Evolutionary conservation across 2,113 vertebrate genomes (phyloP), one percentile per base, ranked within the genome.

Genomic region (Gambusia holbrooki): DNA sequence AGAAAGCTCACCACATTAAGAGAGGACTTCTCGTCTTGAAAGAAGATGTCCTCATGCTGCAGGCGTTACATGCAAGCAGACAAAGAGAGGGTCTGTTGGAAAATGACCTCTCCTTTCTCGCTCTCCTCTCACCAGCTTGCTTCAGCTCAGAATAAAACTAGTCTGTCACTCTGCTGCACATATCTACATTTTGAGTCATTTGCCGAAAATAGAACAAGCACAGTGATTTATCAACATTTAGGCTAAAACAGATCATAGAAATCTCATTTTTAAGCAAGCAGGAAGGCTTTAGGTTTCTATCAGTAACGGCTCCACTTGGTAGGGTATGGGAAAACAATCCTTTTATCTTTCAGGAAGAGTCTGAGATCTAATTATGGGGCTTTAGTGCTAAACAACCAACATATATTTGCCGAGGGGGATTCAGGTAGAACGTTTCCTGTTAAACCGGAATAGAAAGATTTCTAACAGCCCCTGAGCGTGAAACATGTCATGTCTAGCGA

Each of bases 41-140:
- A 98, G 22, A 92, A 94, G 92, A 99, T 98, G 93, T 98, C 96
- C 90, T 95, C 96, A 88, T 99, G 98, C 97, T 98, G 92, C 71
- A 91, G 72, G 68, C 28, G 40, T 77, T 61, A 74, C 32, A 85
- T 64, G 65, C 6, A 5, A 45, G 63, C 42, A 81, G 63, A 89
- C 51, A 88, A 10, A 89, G n/a, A 86, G 28, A 60, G 63, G 83
- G 27, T 62, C 48, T 72, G 75, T 90, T 61, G 80, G 63, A 6
- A 25, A 71, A 4, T 27, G 25, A 58, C 51, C 25, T 58, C 15
- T 54, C 19, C 48, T 54, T 58, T 54, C 19, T 17, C 42, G 1
- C 15, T 17, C 14, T 5, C 12, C 42, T 17, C 14, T 45, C 42
- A 45, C 14, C 42, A 45, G 42, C 42, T 48, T 48, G 17, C 45